Evolutionary conservation across 1,140 invertebrate genomes (phyloP), one percentile per base, ranked within the genome.

Genomic region (Drosophila funebris): DNA sequence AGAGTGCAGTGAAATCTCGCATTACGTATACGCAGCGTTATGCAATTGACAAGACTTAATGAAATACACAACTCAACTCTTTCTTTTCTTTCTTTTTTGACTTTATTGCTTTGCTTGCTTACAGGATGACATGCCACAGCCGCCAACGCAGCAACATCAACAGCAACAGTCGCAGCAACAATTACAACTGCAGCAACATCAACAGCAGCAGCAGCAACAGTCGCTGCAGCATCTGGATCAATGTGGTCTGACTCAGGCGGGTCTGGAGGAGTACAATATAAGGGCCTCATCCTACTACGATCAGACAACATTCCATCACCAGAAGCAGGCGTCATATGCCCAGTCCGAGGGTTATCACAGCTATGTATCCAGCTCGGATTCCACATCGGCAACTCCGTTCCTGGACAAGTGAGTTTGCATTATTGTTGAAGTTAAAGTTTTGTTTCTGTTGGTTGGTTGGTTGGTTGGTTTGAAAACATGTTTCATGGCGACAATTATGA

Each of bases 271-370:
- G 64, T 96, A 96, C 79, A 91, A 91, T 46, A 94, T 94, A 9
- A 93, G 94, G 27, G 69, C 82, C 5, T 82, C 74, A 16, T 72
- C 67, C 53, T 87, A 87, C 66, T 94, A 95, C 36, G 92, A 92
- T 50, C 91, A 93, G 61, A 92, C 90, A 67, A 91, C 89, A 67
- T 94, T 94, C 66, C 94, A 95, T 48, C 95, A 96, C 78, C 95
- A 96, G 66, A 95, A 96, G 76, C 95, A 96, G 80, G 93, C 94
- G 4, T 96, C 95, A 36, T 96, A 96, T 91, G 96, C 96, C 11
- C 95, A 96, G 72, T 96, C 95, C 18, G 96, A 96, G 92, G 96
- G 96, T 9, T 96, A 96, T 88, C 96, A 96, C 84, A 96, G 95
- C 90, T 96, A 95, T 90, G 96, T 95, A 18, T 96, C 95, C 61